These are phyloP conservation scores for Notarius lentiginosus DNA, from an alignment of 2,113 vertebrate species.

Conservation along the genomic window DNA sequence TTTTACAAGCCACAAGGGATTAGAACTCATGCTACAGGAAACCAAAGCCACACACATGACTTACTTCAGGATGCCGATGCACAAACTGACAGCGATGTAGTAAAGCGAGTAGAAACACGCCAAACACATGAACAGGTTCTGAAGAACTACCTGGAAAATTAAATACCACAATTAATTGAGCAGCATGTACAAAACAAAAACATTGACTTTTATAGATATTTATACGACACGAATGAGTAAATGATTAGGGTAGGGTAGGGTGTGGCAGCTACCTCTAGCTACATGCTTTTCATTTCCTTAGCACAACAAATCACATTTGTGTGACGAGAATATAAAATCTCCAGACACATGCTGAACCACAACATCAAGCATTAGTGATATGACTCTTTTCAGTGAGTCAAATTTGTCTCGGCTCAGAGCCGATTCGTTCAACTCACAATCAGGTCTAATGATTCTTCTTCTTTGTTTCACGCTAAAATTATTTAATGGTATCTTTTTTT, in stretches of 20 bases:
- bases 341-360: neutral
- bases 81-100: conserved; percentile 74
- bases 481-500: neutral
- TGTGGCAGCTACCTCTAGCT: no score
- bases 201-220: neutral
- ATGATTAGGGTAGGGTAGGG: neutral
- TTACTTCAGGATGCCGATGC: conserved; percentile 75
- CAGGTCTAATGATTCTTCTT: neutral
- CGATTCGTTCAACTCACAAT: neutral
- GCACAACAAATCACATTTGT: neutral
- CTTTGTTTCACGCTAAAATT: neutral
- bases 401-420: neutral
- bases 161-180: conserved; percentile 15
- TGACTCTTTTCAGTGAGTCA: neutral
- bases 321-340: neutral
- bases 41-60: conserved; percentile 29
- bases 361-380: neutral
- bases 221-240: neutral
- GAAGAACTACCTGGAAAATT: conserved; percentile 68
- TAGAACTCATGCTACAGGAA: conserved; percentile 45
- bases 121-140: conserved; percentile 76
- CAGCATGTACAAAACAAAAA: neutral
- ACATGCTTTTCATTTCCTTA: neutral
- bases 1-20: neutral
- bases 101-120: conserved; percentile 76